Conservation (phyloP, 2,797 vertebrate genomes). For the Galaxias olidus region DNA sequence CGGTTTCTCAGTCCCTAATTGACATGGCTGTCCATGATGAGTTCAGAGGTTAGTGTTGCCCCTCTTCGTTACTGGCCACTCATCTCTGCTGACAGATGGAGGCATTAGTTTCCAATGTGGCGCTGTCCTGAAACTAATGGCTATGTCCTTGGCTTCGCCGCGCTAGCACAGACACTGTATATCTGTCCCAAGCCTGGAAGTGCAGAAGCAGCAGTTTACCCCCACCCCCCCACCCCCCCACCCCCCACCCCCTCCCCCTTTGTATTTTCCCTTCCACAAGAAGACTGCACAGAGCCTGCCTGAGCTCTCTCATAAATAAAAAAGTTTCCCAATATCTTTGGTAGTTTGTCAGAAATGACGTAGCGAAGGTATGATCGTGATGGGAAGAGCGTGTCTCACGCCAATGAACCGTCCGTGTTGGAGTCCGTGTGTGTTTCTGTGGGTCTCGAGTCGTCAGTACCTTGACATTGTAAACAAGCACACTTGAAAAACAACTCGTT, state of each 20-base stretch:
- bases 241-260: not conserved
- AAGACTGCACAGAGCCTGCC: constrained; percentile 66
- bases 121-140: constrained; percentile 79
- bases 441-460: not conserved
- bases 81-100: constrained; percentile 78
- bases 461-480: constrained; percentile 31
- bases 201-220: constrained; percentile 67
- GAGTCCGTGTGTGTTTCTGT: not conserved
- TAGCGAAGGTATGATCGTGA: constrained; percentile 44
- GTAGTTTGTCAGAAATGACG: constrained; percentile 55
- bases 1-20: constrained; percentile 78
- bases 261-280: constrained; percentile 75
- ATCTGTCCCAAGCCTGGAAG: constrained; percentile 73
- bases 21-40: constrained; percentile 76
- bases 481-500: constrained; percentile 45
- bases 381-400: constrained; percentile 26
- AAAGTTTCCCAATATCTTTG: constrained; percentile 54
- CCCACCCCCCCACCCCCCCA: too few species aligned
- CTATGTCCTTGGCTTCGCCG: constrained; percentile 77
- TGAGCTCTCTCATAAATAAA: constrained; percentile 71
- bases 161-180: constrained; percentile 70
- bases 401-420: constrained; percentile 41
- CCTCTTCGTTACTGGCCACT: constrained; percentile 78
- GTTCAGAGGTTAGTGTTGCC: constrained; percentile 78
- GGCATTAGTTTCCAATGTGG: constrained; percentile 78